Base-by-base conservation (phyloP, 2,888 invertebrate genomes). In the Linyphia triangularis region DNA sequence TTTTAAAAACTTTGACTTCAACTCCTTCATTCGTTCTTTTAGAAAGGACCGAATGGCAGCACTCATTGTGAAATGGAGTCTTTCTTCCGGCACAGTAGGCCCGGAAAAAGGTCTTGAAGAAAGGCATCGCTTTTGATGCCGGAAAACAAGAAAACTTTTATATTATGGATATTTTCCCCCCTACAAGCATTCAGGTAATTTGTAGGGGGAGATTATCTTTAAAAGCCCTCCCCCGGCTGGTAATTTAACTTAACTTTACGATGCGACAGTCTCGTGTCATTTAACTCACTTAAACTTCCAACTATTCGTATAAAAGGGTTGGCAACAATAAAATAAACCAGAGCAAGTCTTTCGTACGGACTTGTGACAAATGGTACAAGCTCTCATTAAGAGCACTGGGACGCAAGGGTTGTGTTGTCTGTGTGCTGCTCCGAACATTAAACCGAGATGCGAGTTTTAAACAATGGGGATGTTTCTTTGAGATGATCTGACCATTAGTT, bases 231-330 rank as follows among this genome's bases (percentile, higher is more conserved):
- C n/a, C 51, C 51, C 19, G 73, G 77, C 24, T 40, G 77, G 77
- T 77, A 63, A 77, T 77, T 77, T 77, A 77, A 77, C 77, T 85
- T 78, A 85, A 85, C 85, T 85, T 85, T 85, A 85, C 85, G 85
- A 85, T 63, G 61, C 78, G 59, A 61, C 61, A 51, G 70, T 63
- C 57, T 69, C 84, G 78, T 78, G 78, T 85, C 78, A 78, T 85
- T 85, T 85, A 85, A 85, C 85, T 85, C 85, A 85, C 85, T 85
- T 85, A 85, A 85, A 85, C 70, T 85, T 69, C 85, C 78, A 77
- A 78, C 85, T 70, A 70, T 72, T 78, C 78, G 85, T 61, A 78
- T 70, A 59, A 69, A 78, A 70, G 22, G 73, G 65, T 22, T 16
- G 30, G 73, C 19, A 40, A 72, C 73, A 40, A 65, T 83, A 83